Percentiles rank a stretch among this genome's conserved stretches.
These are phyloP conservation scores for Apostichopus parvimensis DNA, from an alignment of 35 echinoderm and acorn worm species.

Conservation along the genomic window DNA sequence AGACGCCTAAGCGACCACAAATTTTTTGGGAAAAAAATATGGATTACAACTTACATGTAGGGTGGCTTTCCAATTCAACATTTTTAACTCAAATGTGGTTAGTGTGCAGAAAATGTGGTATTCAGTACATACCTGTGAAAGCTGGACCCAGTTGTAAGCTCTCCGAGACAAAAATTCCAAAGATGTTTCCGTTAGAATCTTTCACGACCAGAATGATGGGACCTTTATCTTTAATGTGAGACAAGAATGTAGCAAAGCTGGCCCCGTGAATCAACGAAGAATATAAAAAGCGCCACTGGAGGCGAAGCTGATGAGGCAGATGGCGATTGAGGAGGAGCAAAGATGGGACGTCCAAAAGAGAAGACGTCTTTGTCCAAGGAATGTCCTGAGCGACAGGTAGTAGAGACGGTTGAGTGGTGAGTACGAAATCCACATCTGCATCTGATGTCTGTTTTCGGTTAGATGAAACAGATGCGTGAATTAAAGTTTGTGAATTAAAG, in stretches of 20 bases:
- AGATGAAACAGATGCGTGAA: no score
- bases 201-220: constrained; percentile 75
- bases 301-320: constrained; percentile 68
- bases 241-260: constrained; percentile 86
- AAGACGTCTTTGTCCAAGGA: constrained; percentile 57
- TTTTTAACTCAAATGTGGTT: neutral
- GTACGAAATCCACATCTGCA: constrained; percentile 30
- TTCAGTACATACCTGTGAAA: constrained; percentile 70
- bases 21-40: no score
- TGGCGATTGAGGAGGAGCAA: constrained; percentile 81
- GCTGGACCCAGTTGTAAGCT: constrained; percentile 73
- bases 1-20: no score
- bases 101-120: neutral
- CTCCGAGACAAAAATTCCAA: constrained; percentile 91
- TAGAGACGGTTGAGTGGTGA: constrained; percentile 37
- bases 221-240: constrained; percentile 70
- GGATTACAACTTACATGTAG: no score
- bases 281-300: constrained; percentile 77
- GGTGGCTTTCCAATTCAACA: no score
- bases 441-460: constrained; percentile 25
- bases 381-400: constrained; percentile 71
- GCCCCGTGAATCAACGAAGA: constrained; percentile 77
- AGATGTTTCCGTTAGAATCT: constrained; percentile 79
- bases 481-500: no score
- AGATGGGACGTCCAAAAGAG: constrained; percentile 78